A percentile compares a stretch with the other conserved stretches of the same genome.
phyloP scores from a whole-genome alignment of 2,113 vertebrate genomes.

The Herpailurus yagouaroundi region DNA sequence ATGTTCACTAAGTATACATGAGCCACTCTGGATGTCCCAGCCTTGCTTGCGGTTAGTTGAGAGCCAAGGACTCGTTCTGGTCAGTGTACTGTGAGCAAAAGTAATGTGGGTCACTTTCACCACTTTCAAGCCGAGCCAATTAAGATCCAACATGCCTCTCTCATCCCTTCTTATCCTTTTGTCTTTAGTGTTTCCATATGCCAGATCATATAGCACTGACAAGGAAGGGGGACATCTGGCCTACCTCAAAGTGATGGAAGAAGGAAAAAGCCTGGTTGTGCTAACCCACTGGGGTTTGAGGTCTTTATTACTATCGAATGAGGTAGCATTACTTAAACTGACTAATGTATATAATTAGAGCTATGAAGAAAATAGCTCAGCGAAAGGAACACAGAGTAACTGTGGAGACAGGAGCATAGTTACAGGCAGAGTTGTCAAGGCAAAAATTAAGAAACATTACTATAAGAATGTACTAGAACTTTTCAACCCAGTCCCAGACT shows the following conservation, averaged over 20 bases:
- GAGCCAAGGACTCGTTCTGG: neutral
- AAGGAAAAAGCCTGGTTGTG: neutral
- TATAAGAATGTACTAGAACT: neutral
- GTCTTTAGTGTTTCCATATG: neutral
- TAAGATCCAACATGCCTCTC: neutral
- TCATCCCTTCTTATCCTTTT: neutral
- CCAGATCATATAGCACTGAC: neutral
- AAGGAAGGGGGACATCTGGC: neutral
- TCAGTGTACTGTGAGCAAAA: neutral
- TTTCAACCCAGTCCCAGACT: neutral
- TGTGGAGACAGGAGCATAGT: too few species aligned
- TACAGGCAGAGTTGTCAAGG: neutral
- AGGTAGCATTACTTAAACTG: neutral
- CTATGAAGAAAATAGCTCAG: neutral
- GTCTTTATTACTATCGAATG: neutral
- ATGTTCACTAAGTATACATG: neutral
- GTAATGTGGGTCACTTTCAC: neutral
- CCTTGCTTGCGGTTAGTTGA: neutral
- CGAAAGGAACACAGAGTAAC: neutral
- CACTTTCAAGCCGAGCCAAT: neutral
- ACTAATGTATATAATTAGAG: neutral
- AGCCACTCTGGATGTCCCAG: neutral
- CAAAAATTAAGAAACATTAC: neutral
- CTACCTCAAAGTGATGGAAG: neutral
- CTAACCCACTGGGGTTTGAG: neutral